Base-by-base conservation (phyloP, 2,797 vertebrate species). In the Gallinago stenura region DNA sequence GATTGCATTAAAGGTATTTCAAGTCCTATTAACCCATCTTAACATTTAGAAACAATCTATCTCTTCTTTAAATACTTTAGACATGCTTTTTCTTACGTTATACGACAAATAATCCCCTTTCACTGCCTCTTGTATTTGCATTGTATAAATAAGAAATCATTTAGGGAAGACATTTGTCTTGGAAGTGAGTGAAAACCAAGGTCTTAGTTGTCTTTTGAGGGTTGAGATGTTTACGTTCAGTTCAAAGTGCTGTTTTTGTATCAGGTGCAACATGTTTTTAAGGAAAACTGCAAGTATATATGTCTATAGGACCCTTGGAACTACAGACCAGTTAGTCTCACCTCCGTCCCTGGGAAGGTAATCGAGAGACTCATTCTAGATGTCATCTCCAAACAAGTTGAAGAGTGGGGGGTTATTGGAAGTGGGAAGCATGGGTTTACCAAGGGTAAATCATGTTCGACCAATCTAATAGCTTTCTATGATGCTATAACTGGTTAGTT, bases 231-330 rank as follows among this genome's bases (percentile, higher is more conserved):
- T 56, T 65, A 15, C n/a, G 7, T 56, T 75, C 5, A 28, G 7
- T 62, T 78, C 18, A 1, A 26, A 43, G 37, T 64, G 54, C 20
- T 0, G 0, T 50, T 61, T 31, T 10, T 78, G 20, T 62, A 9
- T 53, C 0, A 0, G 1, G 9, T 37, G 61, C 37, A 60, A 43
- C 31, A 16, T 33, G 15, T 46, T 14, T 61, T 39, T 50, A 61
- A 65, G 54, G 35, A 43, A 28, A 57, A 7, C 21, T 25, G 50
- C 33, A 61, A 69, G 19, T 60, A 7, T 41, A 3, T 33, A 2
- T 60, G 21, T 90, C 45, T 41, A 5, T 17, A 15, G 37, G 37
- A 39, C 37, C 12, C 37, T 39, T 39, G 37, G 37, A 39, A 12
- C 37, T 39, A 39, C 37, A 39, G 37, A 39, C 37, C 37, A 39